These are phyloP conservation scores for Cepaea hortensis DNA, from an alignment of 2,888 invertebrate genomes.

Conservation along the genomic window DNA sequence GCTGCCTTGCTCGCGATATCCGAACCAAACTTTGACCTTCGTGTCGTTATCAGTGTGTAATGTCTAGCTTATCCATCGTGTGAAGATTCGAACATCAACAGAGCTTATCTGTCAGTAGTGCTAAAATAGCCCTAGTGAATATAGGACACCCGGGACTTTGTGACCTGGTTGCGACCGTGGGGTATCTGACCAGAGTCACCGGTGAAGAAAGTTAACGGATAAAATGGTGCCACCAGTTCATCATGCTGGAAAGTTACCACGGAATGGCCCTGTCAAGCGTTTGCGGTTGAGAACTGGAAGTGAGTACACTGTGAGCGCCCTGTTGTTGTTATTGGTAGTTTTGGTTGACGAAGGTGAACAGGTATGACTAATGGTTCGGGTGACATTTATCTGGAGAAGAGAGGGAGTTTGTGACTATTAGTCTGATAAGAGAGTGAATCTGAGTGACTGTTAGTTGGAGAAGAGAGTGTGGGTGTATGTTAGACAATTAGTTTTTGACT, in stretches of 20 bases:
- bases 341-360: neutral
- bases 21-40: neutral
- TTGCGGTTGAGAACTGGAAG: conserved; percentile 8
- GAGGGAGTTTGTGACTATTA: too few species aligned
- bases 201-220: neutral
- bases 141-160: neutral
- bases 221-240: conserved; percentile 18
- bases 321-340: neutral
- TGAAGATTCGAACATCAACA: too few species aligned
- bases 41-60: neutral
- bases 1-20: too few species aligned
- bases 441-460: too few species aligned
- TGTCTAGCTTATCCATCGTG: neutral
- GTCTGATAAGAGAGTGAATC: too few species aligned
- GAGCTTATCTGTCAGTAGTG: neutral
- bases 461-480: too few species aligned
- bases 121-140: neutral
- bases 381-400: too few species aligned
- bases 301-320: neutral
- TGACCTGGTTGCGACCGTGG: neutral
- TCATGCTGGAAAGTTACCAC: neutral
- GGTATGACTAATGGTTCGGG: too few species aligned
- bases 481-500: too few species aligned
- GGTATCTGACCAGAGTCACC: neutral
- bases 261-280: neutral